Base-by-base conservation (phyloP, 1,140 invertebrate genomes). In the Chelonus insularis region DNA sequence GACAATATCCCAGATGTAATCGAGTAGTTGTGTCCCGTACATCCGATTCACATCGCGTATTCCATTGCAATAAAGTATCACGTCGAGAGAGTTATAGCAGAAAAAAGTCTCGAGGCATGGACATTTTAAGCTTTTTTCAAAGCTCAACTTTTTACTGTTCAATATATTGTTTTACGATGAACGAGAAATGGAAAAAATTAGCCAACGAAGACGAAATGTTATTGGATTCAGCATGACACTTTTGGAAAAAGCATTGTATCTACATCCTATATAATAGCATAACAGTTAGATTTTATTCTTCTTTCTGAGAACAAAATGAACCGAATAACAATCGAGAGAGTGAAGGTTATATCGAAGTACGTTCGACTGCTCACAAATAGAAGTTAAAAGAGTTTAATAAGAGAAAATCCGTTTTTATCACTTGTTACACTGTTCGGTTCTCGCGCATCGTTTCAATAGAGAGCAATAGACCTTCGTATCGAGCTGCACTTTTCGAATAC, bases 311-410 rank as follows among this genome's bases (percentile, higher is more conserved):
- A n/a, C 14, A 39, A 39, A 39, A 39, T 39, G 37, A 39, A 39
- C 37, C 14, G 14, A 39, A 39, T 39, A 39, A 39, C 37, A 14
- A 39, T 39, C 14, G 37, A 5, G 8, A 11, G 14, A 39, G 37
- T 14, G 37, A 39, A 14, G n/a, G n/a, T n/a, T 39, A 14, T 11
- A 39, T 39, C 37, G 37, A 39, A 14, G 37, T 39, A 39, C 14
- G n/a, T 14, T 39, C 37, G 37, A 39, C 16, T 23, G 48, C 14
- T 9, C 25, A n/a, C 41, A 4, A 25, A 36, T 47, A 5, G 57
- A 47, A 23, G 51, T 62, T 62, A 57, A 63, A 63, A 52, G 54
- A 55, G 37, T 63, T 63, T 63, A 63, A 63, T 58, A 63, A 57
- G 48, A 63, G 55, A 50, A 56, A 57, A 63, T 63, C 55, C 51